phyloP scores from a whole-genome alignment of 2,797 vertebrate genomes.

The Hapalemur alaotrensis region DNA sequence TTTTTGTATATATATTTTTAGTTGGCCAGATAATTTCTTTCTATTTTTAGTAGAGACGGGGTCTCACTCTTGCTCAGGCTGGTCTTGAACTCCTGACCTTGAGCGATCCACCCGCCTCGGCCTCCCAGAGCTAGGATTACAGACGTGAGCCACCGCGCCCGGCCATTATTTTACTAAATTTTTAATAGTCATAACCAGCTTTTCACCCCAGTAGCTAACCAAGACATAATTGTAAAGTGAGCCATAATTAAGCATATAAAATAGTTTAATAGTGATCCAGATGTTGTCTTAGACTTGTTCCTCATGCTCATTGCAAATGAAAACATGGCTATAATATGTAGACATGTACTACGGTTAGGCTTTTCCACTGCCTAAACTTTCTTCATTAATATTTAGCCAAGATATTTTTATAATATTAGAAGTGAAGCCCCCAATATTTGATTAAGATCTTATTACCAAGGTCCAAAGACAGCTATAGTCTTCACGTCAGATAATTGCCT shows the following conservation, averaged over 20 bases:
- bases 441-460: slow-evolving; percentile 55
- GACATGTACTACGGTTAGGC: background rate
- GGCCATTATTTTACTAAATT: too few species aligned
- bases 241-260: background rate
- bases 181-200: background rate
- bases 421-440: slow-evolving; percentile 46
- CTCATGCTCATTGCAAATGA: background rate
- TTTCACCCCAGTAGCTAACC: background rate
- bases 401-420: slow-evolving; percentile 31
- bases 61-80: too few species aligned
- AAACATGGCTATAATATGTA: background rate
- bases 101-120: too few species aligned
- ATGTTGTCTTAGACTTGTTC: background rate
- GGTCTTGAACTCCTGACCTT: too few species aligned
- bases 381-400: slow-evolving; percentile 49
- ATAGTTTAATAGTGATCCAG: background rate
- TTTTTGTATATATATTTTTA: too few species aligned
- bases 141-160: too few species aligned
- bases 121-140: too few species aligned
- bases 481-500: slow-evolving; percentile 56
- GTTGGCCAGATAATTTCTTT: too few species aligned
- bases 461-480: slow-evolving; percentile 29
- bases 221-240: slow-evolving; percentile 33
- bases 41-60: too few species aligned
- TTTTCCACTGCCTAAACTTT: slow-evolving; percentile 1